These are phyloP conservation scores for Peromyscus aztecus DNA, from an alignment of 2,797 vertebrate species.

Conservation along the genomic window DNA sequence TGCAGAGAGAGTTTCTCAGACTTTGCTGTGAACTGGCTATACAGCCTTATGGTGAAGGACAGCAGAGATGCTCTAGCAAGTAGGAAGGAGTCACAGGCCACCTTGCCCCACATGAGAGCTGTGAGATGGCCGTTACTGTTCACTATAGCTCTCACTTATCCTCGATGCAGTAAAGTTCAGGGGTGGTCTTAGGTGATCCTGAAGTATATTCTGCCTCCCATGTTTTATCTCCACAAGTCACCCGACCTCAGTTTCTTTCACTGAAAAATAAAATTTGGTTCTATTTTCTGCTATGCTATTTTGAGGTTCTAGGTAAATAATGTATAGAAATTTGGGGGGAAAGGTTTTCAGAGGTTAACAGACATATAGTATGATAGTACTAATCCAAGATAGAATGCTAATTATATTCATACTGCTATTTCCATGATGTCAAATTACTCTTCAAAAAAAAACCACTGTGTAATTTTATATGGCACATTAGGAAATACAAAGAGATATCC, in stretches of 20 bases:
- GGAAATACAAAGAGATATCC: background rate
- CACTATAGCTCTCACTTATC: background rate
- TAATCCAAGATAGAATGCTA: background rate
- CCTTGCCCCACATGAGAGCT: too few relatives aligned
- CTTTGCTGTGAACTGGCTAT: background rate
- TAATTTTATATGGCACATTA: background rate
- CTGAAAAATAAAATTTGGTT: constrained; percentile 13
- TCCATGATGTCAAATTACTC: background rate
- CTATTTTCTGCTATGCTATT: background rate
- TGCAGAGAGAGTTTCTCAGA: background rate
- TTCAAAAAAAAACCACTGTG: background rate
- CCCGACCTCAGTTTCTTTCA: background rate
- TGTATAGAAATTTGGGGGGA: background rate
- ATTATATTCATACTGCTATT: background rate
- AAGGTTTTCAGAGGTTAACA: background rate
- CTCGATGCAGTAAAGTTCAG: background rate
- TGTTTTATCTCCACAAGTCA: background rate
- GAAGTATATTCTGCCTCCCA: background rate
- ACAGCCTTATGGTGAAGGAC: background rate
- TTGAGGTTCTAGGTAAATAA: background rate
- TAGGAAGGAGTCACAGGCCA: background rate
- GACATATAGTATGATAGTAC: background rate
- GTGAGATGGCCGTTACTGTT: background rate
- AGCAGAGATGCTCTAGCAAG: background rate
- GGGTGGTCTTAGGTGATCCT: background rate